phyloP scores from a whole-genome alignment of 2,113 vertebrate species.

The Sterrhoptilus dennistouni region DNA sequence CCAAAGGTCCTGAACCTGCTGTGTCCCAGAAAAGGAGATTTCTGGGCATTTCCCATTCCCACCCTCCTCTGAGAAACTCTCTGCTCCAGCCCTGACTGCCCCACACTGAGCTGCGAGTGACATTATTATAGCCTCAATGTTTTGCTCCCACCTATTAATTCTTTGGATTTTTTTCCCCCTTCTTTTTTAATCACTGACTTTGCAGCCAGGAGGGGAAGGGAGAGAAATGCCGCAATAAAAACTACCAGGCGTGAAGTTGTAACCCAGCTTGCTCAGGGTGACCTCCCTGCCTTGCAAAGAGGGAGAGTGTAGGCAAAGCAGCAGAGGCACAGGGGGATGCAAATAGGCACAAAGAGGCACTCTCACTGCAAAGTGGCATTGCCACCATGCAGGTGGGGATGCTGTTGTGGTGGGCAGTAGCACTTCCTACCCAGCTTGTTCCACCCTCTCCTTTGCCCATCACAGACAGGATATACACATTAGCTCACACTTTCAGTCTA shows the following conservation, averaged over 20 bases:
- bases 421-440: neutral
- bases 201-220: neutral
- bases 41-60: neutral
- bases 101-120: fast-evolving
- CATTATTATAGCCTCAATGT: neutral
- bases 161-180: neutral
- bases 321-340: neutral
- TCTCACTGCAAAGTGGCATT: neutral
- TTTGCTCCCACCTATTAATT: neutral
- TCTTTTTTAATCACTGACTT: constrained; percentile 38
- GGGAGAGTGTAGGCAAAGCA: neutral
- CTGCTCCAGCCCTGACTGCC: neutral
- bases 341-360: neutral
- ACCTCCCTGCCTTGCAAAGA: neutral
- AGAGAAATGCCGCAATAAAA: constrained; percentile 9
- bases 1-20: neutral
- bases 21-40: neutral
- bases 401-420: neutral
- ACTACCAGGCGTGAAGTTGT: constrained; percentile 34
- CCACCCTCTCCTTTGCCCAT: neutral
- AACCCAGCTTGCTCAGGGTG: constrained; percentile 27
- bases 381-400: fast-evolving
- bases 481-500: neutral
- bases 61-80: neutral
- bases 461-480: fast-evolving